Evolutionary conservation across 2,113 vertebrate species (phyloP).

Genomic region (Passerina amoena): DNA sequence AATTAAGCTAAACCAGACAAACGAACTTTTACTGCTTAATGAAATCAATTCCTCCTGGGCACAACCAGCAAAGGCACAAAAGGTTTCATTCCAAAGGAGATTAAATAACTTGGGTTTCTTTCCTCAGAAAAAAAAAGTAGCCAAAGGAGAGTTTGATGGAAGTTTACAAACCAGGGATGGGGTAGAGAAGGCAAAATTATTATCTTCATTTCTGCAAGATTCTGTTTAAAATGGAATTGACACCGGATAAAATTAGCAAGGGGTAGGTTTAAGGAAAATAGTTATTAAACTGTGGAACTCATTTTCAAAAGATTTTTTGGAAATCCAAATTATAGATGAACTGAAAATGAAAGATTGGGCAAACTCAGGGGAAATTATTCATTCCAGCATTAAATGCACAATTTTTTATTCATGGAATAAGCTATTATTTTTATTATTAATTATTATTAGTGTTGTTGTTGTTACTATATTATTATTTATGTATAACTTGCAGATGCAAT

Average conservation of each 20-base stretch:
- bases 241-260: neutral
- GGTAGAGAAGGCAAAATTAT: neutral
- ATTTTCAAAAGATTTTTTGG: neutral
- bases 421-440: neutral
- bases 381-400: neutral
- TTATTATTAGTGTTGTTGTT: neutral
- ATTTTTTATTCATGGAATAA: neutral
- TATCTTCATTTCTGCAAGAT: neutral
- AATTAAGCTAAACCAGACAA: constrained; percentile 3
- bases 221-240: neutral
- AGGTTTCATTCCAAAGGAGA: neutral
- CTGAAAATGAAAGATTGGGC: neutral
- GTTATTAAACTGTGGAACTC: neutral
- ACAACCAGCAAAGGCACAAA: neutral
- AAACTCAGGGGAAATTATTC: neutral
- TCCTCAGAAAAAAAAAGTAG: neutral
- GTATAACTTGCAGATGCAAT: neutral
- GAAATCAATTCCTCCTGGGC: neutral
- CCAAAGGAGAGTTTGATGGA: neutral
- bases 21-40: neutral
- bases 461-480: neutral
- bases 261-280: neutral
- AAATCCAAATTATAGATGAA: neutral
- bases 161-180: neutral
- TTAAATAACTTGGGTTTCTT: neutral